Evolutionary conservation across 2,888 invertebrate species (phyloP), one percentile per base, ranked within the genome.

Genomic region (Temnothorax unifasciatus): DNA sequence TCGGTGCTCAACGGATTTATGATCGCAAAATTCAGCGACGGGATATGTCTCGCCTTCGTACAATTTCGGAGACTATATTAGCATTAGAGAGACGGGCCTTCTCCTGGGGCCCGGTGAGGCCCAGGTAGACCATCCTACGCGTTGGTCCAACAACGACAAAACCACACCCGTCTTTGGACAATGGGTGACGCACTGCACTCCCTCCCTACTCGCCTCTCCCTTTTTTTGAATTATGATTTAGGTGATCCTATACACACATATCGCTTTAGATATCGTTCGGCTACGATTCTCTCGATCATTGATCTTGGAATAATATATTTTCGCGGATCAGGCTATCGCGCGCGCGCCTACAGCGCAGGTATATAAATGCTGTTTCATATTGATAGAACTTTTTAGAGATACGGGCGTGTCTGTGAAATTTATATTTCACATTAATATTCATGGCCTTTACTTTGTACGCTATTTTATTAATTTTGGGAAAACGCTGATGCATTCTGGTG

Each of bases 91-190:
- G 89, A 89, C 84, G 88, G 87, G 89, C 57, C 66, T 83, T 61
- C 68, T 75, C 61, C 64, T 21, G 87, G 87, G 83, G 87, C 83
- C 84, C 64, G 88, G 83, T 73, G 85, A 85, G 89, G 86, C 87
- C 89, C 93, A 92, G 93, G 93, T 94, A 94, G 91, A 93, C 92
- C 93, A 90, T 93, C 94, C 94, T 94, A 93, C 94, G 94, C 93
- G 92, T 92, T 92, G 92, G 90, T 89, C 92, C 91, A 93, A 92
- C 92, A 91, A 91, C 92, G 88, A 91, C 89, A 88, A 92, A 77
- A 93, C 93, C 93, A 92, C 93, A 93, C 93, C 92, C 91, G 92
- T 86, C 88, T 89, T 90, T 89, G 91, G 92, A 92, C 93, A 93
- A 93, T 93, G 92, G 92, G 90, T 93, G 93, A 93, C 93, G 92